Evolutionary conservation across 2,888 invertebrate species (phyloP).

Genomic region (Thumatha senex): DNA sequence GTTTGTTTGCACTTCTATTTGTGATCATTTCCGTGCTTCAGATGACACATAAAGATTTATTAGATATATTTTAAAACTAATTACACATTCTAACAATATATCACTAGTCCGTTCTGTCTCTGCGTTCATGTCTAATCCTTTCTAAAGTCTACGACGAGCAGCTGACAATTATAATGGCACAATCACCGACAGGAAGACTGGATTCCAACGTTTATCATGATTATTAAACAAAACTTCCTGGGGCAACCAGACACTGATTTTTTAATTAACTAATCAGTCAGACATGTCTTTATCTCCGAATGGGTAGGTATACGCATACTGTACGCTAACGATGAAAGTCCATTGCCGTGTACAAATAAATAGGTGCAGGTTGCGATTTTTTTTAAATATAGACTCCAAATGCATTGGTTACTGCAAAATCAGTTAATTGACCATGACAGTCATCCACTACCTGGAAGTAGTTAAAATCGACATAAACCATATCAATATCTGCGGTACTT

Average conservation of each 20-base stretch:
- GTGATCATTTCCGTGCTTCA: too few species aligned
- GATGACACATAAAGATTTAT: too few species aligned
- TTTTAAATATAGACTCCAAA: background rate
- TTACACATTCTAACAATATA: too few species aligned
- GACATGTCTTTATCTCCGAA: background rate
- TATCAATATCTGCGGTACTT: background rate
- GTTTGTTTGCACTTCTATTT: too few species aligned
- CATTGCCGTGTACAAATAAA: too few species aligned
- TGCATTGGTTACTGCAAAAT: too few species aligned
- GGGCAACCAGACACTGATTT: slow-evolving; percentile 21
- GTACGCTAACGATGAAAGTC: too few species aligned
- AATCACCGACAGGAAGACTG: slow-evolving; percentile 36
- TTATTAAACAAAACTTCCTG: slow-evolving; percentile 21
- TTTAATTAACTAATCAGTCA: slow-evolving; percentile 2
- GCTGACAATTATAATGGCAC: slow-evolving; percentile 51
- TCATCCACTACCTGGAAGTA: slow-evolving; percentile 1
- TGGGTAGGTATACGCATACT: background rate
- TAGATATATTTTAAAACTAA: too few species aligned
- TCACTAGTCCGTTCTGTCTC: too few species aligned
- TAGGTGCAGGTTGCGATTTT: too few species aligned
- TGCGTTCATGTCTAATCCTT: background rate
- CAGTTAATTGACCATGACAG: background rate
- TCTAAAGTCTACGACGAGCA: slow-evolving; percentile 37
- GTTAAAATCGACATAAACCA: background rate
- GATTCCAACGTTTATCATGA: slow-evolving; percentile 12